Evolutionary conservation across 2,888 invertebrate species (phyloP).

Genomic region (Tachystola acroxantha): DNA sequence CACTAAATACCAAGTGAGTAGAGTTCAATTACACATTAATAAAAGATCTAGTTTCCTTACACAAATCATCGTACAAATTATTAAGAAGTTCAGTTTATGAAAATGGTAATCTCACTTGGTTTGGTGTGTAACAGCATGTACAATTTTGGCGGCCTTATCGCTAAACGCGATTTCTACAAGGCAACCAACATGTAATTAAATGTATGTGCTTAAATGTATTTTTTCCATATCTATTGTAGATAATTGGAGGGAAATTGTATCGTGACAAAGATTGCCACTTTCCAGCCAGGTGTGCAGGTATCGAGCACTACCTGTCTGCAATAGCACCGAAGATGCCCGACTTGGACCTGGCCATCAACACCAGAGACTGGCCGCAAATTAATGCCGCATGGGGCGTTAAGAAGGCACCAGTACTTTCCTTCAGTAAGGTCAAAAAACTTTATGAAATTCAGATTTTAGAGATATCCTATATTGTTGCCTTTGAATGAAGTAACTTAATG

Average conservation of each 20-base stretch:
- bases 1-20: conserved; percentile 62
- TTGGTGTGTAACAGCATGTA: too few species aligned
- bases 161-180: too few species aligned
- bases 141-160: too few species aligned
- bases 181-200: too few species aligned
- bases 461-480: not conserved
- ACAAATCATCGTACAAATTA: too few species aligned
- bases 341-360: conserved; percentile 92
- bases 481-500: not conserved
- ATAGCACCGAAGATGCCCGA: conserved; percentile 85
- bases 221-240: conserved; percentile 85
- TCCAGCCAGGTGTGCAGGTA: conserved; percentile 92
- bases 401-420: conserved; percentile 93
- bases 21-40: too few species aligned
- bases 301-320: conserved; percentile 91
- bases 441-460: not conserved
- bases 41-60: too few species aligned
- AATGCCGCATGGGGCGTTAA: conserved; percentile 78
- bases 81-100: too few species aligned
- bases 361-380: conserved; percentile 95
- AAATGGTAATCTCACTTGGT: too few species aligned
- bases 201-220: conserved; percentile 1
- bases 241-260: conserved; percentile 88
- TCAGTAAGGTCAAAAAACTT: conserved; percentile 86
- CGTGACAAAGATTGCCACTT: conserved; percentile 93